Base-by-base conservation (phyloP, 2,797 vertebrate genomes). In the Tympanoctomys barrerae region DNA sequence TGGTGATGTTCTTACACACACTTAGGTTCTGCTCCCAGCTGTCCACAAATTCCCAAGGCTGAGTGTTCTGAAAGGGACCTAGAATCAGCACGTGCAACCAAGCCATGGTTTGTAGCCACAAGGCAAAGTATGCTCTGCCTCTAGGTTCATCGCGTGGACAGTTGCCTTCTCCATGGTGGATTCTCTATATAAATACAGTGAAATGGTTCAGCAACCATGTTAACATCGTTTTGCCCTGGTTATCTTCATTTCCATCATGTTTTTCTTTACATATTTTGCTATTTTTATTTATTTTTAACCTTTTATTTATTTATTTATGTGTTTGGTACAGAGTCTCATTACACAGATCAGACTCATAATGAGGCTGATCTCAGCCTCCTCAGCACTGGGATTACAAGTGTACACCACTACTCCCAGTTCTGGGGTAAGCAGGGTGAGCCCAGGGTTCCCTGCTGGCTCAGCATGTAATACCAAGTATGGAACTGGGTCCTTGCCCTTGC, bases 161-260 rank as follows among this genome's bases (percentile, higher is more conserved):
- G 16, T 1, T 90, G 24, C 46, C 46, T 64, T 52, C 26, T 59
- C 62, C 42, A 9, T 36, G 19, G 31, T 46, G 14, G 7, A 39
- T 26, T 9, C 5, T 36, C 36, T 57, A 59, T 36, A 16, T 52
- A 78, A 66, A 64, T 81, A 57, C 28, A 64, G 21, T 57, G 52
- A 75, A 49, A 75, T 36, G 42, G 24, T 39, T 33, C 46, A 54
- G 4, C 52, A 28, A 70, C 14, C 31, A 78, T 6, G 5, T 31
- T 66, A 85, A 80, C 8, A 49, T 54, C 62, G 42, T n/a, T 92
- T 80, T 92, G 19, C 26, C 78, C 61, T 46, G 9, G 71, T 59
- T 92, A 54, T 10, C 64, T 87, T 78, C 57, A 71, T 82, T 77
- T 78, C 77, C 70, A 26, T 90, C 12, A 33, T 54, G 82, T 91